Base-by-base conservation (phyloP, 2,113 vertebrate species). In the Mormyrus iriodes region DNA sequence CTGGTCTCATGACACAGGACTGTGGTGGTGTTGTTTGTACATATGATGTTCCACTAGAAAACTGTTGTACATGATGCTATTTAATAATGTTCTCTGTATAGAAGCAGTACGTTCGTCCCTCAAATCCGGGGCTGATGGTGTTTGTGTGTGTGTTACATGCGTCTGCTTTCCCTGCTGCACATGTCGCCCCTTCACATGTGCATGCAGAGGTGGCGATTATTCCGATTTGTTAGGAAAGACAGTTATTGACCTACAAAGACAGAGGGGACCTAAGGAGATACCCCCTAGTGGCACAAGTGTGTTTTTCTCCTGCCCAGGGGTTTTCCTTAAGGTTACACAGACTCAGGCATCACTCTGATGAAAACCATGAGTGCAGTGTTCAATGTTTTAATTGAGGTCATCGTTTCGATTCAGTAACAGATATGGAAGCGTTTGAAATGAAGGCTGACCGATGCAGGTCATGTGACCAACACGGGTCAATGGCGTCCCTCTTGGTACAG, bases 71-170 rank as follows among this genome's bases (percentile, higher is more conserved):
- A 94, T 92, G 94, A 93, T 92, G 91, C 95, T 96, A 96, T 96
- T 97, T 96, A 96, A 96, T 95, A 96, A 95, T 96, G 95, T 96
- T 95, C 94, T 94, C 94, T 94, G 93, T 95, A 93, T 95, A 87
- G 48, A 87, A 82, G 51, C 46, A 44, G 48, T 17, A 15, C n/a
- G 51, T 39, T 83, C 42, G 39, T 61, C 31, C 52, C 76, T 42
- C 76, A 52, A 49, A 83, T n/a, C 39, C 6, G 2, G 61, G 69
- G 46, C 35, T 13, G 8, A 53, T 19, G 55, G 42, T n/a, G 53
- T 44, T 39, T 44, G 52, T 87, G 51, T 84, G 24, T 27, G 15
- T 61, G 85, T 52, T 53, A 53, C 7, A 4, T 35, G 69, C 8
- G 4, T 35, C 31, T 42, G 73, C 35, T 79, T 79, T 13, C 73